Evolutionary conservation across 1,140 invertebrate genomes (phyloP).

Genomic region (Probaryconus sp.): DNA sequence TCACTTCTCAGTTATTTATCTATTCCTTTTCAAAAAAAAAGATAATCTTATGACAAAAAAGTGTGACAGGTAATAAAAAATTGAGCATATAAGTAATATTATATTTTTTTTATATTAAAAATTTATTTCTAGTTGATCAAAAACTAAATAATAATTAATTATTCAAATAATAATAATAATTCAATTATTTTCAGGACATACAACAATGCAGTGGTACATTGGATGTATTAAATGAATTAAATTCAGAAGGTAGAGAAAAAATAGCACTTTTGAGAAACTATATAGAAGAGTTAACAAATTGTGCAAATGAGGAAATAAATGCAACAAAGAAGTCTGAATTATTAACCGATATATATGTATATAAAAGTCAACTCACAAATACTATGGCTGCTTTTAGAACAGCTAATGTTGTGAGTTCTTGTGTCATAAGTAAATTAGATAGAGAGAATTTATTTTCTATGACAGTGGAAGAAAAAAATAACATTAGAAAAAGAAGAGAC

Average conservation of each 20-base stretch:
- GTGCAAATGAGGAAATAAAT: constrained; percentile 81
- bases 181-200: no score
- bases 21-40: no score
- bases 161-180: no score
- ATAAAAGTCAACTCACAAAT: constrained; percentile 84
- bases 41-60: no score
- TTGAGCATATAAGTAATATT: no score
- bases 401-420: constrained; percentile 85
- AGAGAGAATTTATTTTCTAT: constrained; percentile 83
- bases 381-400: constrained; percentile 87
- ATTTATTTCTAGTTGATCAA: no score
- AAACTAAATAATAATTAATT: no score
- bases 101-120: no score
- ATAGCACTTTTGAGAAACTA: constrained; percentile 82
- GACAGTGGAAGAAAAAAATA: constrained; percentile 79
- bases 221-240: constrained; percentile 83
- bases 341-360: constrained; percentile 82
- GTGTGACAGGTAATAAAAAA: no score
- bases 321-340: constrained; percentile 82
- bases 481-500: constrained; percentile 82
- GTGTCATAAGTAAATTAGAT: constrained; percentile 85
- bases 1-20: no score
- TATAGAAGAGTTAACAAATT: constrained; percentile 82
- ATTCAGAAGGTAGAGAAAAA: constrained; percentile 84
- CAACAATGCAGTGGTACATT: constrained; percentile 83